Conservation (phyloP, 2,888 invertebrate genomes). For the Agrochola macilenta region DNA sequence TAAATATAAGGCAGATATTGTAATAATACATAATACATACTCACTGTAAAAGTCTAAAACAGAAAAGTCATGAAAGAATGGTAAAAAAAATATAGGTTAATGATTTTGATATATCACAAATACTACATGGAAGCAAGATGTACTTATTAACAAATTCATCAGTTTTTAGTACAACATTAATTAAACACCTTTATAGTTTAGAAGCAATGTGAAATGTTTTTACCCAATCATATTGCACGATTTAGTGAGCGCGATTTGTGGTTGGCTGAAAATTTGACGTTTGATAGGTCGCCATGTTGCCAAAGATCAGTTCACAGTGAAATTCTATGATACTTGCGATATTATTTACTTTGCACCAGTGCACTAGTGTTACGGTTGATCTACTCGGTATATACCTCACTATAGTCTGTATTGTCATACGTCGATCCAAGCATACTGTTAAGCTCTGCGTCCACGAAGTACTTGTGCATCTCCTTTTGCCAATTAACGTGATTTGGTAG, state of each 20-base stretch:
- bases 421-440: constrained; percentile 93
- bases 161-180: constrained; percentile 47
- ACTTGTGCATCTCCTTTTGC: constrained; percentile 94
- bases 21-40: constrained; percentile 67
- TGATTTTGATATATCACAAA: constrained; percentile 82
- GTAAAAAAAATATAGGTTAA: constrained; percentile 74
- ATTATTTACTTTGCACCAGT: constrained; percentile 59
- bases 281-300: constrained; percentile 34
- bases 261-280: constrained; percentile 34
- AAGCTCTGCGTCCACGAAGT: constrained; percentile 95
- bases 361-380: constrained; percentile 64
- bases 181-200: constrained; percentile 40
- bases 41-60: constrained; percentile 83
- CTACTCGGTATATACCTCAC: constrained; percentile 85
- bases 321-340: constrained; percentile 66
- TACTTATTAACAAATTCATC: constrained; percentile 52
- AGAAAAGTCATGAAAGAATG: constrained; percentile 85
- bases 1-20: constrained; percentile 21
- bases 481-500: constrained; percentile 88
- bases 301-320: constrained; percentile 53
- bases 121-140: constrained; percentile 86
- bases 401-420: constrained; percentile 90
- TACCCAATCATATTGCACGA: constrained; percentile 41
- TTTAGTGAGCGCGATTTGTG: constrained; percentile 50
- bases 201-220: constrained; percentile 54